Percentiles rank a stretch among this genome's conserved stretches.
These are phyloP conservation scores for Ectemnius continuus DNA, from an alignment of 2,888 invertebrate genomes.

Conservation along the genomic window DNA sequence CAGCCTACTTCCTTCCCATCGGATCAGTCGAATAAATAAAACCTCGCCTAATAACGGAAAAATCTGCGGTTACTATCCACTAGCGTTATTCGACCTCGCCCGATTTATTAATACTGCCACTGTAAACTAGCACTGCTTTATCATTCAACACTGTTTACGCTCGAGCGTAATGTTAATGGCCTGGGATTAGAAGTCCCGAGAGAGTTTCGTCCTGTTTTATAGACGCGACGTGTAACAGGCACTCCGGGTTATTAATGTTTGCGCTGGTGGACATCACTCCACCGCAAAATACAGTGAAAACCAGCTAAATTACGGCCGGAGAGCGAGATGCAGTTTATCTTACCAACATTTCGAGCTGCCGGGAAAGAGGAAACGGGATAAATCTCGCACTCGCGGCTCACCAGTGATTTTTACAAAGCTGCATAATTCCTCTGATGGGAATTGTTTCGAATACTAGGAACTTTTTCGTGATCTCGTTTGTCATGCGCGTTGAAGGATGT, in stretches of 20 bases:
- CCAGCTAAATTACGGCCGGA: background rate
- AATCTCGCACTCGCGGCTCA: background rate
- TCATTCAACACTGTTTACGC: slow-evolving; percentile 43
- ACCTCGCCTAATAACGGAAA: no score
- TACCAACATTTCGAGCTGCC: background rate
- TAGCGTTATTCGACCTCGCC: no score
- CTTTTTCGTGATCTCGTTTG: no score
- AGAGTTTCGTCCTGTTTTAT: no score
- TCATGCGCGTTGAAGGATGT: no score
- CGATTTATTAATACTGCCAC: no score
- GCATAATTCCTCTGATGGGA: background rate
- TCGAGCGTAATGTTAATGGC: slow-evolving; percentile 11
- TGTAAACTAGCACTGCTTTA: slow-evolving; percentile 25
- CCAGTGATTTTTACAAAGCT: background rate
- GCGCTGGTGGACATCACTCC: no score
- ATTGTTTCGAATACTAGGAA: background rate
- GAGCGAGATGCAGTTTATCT: background rate
- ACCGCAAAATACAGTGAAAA: background rate
- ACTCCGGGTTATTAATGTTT: no score
- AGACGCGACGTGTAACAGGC: no score
- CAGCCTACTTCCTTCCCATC: no score
- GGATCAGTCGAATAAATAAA: no score
- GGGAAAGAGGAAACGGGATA: background rate
- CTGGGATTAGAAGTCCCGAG: background rate
- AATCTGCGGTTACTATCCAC: no score